These are phyloP conservation scores for Julus scanicus DNA, from an alignment of 2,888 invertebrate genomes.

Conservation along the genomic window DNA sequence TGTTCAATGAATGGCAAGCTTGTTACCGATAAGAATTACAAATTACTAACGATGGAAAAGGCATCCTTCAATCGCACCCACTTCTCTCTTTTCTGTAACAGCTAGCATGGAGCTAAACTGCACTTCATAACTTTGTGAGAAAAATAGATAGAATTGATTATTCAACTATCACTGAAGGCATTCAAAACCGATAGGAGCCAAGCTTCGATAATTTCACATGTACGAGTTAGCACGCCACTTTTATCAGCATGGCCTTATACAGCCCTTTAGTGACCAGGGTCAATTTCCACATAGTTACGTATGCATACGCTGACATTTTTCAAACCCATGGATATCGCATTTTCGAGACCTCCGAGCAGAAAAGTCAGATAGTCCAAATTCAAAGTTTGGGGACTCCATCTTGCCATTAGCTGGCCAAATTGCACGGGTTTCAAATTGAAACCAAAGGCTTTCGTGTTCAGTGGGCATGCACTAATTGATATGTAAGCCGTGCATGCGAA, in stretches of 20 bases:
- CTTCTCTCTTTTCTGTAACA: background rate
- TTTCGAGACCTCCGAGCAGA: background rate
- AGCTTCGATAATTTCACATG: constrained; percentile 6
- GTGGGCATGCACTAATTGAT: background rate
- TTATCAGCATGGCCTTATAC: background rate
- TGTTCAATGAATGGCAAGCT: constrained; percentile 26
- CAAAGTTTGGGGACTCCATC: background rate
- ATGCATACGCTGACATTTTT: background rate
- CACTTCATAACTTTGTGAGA: background rate
- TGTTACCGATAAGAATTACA: constrained; percentile 26
- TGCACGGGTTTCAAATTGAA: background rate
- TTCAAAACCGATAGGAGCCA: constrained; percentile 3
- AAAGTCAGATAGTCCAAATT: background rate
- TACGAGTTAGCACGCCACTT: background rate
- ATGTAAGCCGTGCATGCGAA: background rate
- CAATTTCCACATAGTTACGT: background rate
- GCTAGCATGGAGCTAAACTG: background rate
- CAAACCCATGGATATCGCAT: background rate
- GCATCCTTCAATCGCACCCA: background rate
- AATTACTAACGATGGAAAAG: constrained; percentile 10
- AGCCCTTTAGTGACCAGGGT: background rate
- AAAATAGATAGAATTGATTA: constrained; percentile 22
- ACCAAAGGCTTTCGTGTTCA: constrained; percentile 1
- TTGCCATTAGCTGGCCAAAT: background rate
- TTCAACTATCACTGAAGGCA: background rate